Conservation (phyloP, 2,797 vertebrate species). For the Bryconaethiops microstoma region DNA sequence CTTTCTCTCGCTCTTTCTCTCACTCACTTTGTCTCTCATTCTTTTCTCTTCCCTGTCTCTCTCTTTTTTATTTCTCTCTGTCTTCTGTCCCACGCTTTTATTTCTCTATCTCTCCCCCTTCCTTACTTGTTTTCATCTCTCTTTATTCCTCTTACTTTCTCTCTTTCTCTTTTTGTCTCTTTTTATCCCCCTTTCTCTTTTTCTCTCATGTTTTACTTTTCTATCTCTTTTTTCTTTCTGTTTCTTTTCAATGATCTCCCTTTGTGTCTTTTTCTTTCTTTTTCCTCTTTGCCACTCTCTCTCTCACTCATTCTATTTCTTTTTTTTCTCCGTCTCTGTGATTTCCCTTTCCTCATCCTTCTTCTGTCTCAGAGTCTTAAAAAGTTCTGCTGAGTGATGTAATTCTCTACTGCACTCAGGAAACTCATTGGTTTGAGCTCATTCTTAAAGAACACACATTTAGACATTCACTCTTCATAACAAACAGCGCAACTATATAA, state of each 20-base stretch:
- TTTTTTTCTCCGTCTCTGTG: background rate
- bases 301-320: background rate
- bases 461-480: background rate
- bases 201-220: background rate
- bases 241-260: background rate
- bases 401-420: constrained; percentile 11
- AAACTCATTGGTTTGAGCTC: constrained; percentile 14
- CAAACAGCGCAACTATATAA: constrained; percentile 2
- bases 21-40: background rate
- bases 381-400: background rate
- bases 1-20: background rate
- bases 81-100: too few relatives aligned
- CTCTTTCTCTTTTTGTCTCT: background rate
- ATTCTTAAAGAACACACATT: background rate
- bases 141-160: background rate
- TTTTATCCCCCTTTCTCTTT: background rate
- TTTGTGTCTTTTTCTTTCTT: background rate
- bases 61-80: background rate
- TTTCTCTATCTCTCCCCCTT: too few relatives aligned
- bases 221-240: background rate
- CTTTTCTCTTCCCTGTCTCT: background rate
- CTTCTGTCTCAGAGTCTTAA: background rate
- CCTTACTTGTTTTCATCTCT: too few relatives aligned
- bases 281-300: background rate
- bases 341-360: background rate